Evolutionary conservation across 2,888 invertebrate genomes (phyloP).

Genomic region (Tenthredo mesomela): DNA sequence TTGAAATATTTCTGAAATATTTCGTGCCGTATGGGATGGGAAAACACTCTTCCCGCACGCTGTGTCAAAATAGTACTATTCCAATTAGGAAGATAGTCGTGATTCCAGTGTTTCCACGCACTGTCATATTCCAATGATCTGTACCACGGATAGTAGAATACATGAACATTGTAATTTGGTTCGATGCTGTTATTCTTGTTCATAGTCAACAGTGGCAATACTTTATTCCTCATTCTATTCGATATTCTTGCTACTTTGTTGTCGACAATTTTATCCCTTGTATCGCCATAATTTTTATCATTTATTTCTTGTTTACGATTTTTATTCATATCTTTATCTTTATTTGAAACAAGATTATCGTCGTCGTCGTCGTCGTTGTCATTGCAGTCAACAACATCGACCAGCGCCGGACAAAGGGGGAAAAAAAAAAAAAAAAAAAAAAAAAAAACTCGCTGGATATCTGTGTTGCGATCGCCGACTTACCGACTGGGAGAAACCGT

Average conservation of each 20-base stretch:
- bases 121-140: constrained; percentile 70
- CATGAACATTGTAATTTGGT: constrained; percentile 73
- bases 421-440: too few species aligned
- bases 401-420: too few species aligned
- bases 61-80: too few species aligned
- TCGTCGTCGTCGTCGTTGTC: too few species aligned
- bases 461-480: too few species aligned
- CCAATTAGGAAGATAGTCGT: constrained; percentile 73
- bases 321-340: neutral
- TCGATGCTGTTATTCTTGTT: constrained; percentile 63
- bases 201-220: constrained; percentile 64
- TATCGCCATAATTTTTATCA: constrained; percentile 65
- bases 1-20: too few species aligned
- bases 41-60: too few species aligned
- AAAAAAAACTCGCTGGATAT: too few species aligned
- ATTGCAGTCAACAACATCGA: too few species aligned
- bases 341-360: too few species aligned
- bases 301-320: constrained; percentile 59
- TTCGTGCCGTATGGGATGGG: too few species aligned
- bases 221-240: constrained; percentile 68
- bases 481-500: too few species aligned
- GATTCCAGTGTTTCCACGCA: constrained; percentile 73
- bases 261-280: constrained; percentile 64
- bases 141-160: constrained; percentile 75
- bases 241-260: constrained; percentile 70